Percentiles rank a stretch among this genome's conserved stretches.
Evolutionary conservation across 2,888 invertebrate species (phyloP).

Genomic region (Eulithis testata): DNA sequence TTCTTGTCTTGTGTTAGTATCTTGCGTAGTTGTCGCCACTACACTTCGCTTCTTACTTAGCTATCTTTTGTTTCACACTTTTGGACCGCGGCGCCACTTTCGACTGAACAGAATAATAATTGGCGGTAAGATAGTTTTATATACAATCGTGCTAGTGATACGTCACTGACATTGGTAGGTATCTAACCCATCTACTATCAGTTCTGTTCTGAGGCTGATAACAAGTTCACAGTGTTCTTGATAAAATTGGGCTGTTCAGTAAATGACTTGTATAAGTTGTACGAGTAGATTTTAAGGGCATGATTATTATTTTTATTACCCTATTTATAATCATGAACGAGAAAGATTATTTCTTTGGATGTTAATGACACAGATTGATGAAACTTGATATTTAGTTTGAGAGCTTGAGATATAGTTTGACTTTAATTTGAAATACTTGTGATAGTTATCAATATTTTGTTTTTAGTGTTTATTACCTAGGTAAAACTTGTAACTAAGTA

Average conservation of each 20-base stretch:
- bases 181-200: constrained; percentile 3
- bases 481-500: no score
- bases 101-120: no score
- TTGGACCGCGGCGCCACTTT: background rate
- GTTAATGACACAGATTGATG: no score
- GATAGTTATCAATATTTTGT: no score
- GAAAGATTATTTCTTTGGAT: no score
- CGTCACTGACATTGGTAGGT: constrained; percentile 23
- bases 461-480: no score
- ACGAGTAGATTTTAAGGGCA: constrained; percentile 14
- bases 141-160: constrained; percentile 20
- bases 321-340: no score
- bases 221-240: constrained; percentile 42
- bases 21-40: background rate
- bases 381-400: no score
- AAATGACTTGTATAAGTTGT: constrained; percentile 5
- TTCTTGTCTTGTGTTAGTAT: no score
- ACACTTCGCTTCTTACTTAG: background rate
- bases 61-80: background rate
- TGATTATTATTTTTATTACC: constrained; percentile 6
- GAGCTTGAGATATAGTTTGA: no score
- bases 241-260: constrained; percentile 36
- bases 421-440: no score
- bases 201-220: constrained; percentile 35
- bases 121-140: background rate